These are phyloP conservation scores for Tokudaia muenninki DNA, from an alignment of 2,797 vertebrate genomes.

Conservation along the genomic window DNA sequence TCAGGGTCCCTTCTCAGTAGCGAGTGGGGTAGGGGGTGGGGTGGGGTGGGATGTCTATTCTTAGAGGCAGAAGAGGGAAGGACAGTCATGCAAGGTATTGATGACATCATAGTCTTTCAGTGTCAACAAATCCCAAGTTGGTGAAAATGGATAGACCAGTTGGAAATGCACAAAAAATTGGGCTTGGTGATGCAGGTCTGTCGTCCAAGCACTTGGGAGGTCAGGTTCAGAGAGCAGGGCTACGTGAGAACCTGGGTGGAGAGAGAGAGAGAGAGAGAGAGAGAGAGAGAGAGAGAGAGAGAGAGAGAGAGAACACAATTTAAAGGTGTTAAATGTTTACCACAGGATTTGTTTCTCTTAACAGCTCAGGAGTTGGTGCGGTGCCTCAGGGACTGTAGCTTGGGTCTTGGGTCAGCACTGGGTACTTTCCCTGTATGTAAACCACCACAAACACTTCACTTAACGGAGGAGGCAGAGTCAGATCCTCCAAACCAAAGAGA, in stretches of 20 bases:
- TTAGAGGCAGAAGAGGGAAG: not conserved
- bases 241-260: too few relatives aligned
- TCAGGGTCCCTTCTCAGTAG: not conserved
- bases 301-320: not conserved
- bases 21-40: too few relatives aligned
- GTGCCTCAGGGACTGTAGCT: slow-evolving; percentile 36
- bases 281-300: not conserved
- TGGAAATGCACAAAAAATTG: not conserved
- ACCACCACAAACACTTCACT: not conserved
- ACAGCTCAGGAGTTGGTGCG: not conserved
- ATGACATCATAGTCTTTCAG: not conserved
- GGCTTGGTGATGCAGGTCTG: not conserved
- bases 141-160: not conserved
- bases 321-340: not conserved
- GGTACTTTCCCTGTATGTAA: slow-evolving; percentile 71
- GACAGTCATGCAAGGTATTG: not conserved
- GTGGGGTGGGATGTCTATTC: not conserved
- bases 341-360: slow-evolving; percentile 10
- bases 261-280: not conserved
- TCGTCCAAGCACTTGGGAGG: not conserved
- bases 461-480: not conserved
- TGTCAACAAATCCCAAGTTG: not conserved
- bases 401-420: slow-evolving; percentile 70
- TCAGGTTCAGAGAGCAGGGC: not conserved
- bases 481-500: slow-evolving; percentile 70